Base-by-base conservation (phyloP, 2,888 invertebrate species). In the Pomacea canaliculata region DNA sequence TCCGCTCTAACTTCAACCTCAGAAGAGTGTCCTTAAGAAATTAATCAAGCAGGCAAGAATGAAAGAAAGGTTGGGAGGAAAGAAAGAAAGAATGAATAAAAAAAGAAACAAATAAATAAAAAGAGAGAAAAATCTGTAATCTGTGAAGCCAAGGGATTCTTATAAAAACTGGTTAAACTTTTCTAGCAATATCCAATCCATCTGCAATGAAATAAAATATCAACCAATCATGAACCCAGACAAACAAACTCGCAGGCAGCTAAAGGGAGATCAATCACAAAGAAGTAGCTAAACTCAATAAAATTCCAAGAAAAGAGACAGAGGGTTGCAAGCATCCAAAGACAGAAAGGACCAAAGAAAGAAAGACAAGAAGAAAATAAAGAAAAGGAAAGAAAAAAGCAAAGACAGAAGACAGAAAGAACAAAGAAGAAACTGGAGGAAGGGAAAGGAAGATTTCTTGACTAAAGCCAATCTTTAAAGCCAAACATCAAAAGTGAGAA, bases 351-450 rank as follows among this genome's bases (percentile, higher is more conserved):
- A 46, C 9, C 18, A 67, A 9, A 46, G 27, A 67, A 46, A 10
- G 37, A 46, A 27, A 23, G 46, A 67, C 1, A 19, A 67, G 37
- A 46, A 37, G n/a, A 4, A 69, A 49, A 5, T 8, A 2, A 56
- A 49, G 56, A 51, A 56, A 27, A 23, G 27, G 56, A 51, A 59
- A 49, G 49, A 49, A 27, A 51, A 59, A 23, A 27, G 56, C 23
- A 70, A 27, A 23, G 59, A 70, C 27, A 70, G 59, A 56, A 23
- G 56, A 70, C 27, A 70, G 23, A 56, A 18, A 70, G 70, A 70
- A 27, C n/a, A 27, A 70, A 27, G 27, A 27, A 56, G 70, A 59
- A 70, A 49, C 5, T 16, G 56, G n/a, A 51, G n/a, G 10, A 7
- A 7, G 16, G 27, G 2, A n/a, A 27, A 12, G 19, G 19, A 10